Evolutionary conservation across 2,113 vertebrate genomes (phyloP), one percentile per base, ranked within the genome.

Genomic region (Mionectes macconnelli): DNA sequence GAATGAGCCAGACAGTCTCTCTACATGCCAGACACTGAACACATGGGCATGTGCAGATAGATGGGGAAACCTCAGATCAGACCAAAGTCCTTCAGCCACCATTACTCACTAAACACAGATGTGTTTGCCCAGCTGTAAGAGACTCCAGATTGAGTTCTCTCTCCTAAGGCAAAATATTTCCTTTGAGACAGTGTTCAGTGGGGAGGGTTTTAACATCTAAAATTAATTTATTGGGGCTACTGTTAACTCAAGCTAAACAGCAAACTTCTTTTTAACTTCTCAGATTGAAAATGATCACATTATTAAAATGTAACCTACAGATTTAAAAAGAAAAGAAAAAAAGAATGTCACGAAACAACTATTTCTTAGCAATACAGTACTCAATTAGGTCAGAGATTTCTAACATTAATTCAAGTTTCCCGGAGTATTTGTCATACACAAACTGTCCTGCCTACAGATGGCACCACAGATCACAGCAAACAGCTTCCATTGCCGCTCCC

Each of bases 361-460:
- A 31, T 69, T 77, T 67, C 40, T 59, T 66, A 47, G 37, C 62
- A 79, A 73, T 44, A 33, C 12, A 31, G 27, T 30, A 22, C 13
- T 75, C 37, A 39, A 5, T 57, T 28, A 75, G 57, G 78, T 18
- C 40, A 27, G 45, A 77, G 63, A 83, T 53, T 88, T 77, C 62
- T 62, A 17, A 2, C 45, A 42, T 50, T 1, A 37, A 57, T 80
- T 76, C 1, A 33, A 60, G 53, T 78, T 89, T 56, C 74, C 14
- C 39, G 14, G 39, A 1, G 0, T 14, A 20, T 35, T 83, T 90
- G 67, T 52, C n/a, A 14, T 40, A 56, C 40, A 37, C 20, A 37
- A 37, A 57, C 30, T 30, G 64, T 93, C 83, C 45, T 63, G 80
- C 94, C 96, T 80, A 84, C 79, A 97, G 96, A 92, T 96, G 96